Conservation (phyloP, 2,888 invertebrate species). For the Danaus chrysippus region DNA sequence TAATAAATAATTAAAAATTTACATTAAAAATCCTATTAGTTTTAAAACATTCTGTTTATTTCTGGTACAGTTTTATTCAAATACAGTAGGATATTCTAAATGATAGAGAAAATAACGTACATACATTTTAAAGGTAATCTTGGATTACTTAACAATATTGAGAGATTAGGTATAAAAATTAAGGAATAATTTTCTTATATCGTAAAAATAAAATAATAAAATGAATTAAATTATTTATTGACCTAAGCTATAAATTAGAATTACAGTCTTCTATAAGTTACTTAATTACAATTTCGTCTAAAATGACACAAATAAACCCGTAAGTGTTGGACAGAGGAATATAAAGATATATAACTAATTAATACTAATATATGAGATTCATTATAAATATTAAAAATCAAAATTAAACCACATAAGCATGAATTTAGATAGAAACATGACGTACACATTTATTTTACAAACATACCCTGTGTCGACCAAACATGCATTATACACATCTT, state of each 20-base stretch:
- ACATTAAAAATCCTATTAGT: no score
- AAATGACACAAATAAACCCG: slow-evolving; percentile 49
- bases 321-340: slow-evolving; percentile 31
- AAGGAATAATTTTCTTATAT: no score
- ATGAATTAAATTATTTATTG: slow-evolving; percentile 32
- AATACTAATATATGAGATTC: slow-evolving; percentile 12
- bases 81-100: no score
- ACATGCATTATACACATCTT: slow-evolving; percentile 6
- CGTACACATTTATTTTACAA: slow-evolving; percentile 8
- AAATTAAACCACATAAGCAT: no score
- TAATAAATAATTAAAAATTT: no score
- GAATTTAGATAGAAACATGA: background rate
- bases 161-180: no score
- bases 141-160: no score
- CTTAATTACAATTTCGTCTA: slow-evolving; percentile 41
- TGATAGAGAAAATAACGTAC: no score
- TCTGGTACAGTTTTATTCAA: no score
- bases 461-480: slow-evolving; percentile 35
- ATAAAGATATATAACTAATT: slow-evolving; percentile 7
- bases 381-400: background rate
- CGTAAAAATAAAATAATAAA: slow-evolving; percentile 27
- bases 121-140: no score
- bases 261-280: slow-evolving; percentile 29
- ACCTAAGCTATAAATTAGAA: slow-evolving; percentile 39
- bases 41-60: no score